These are phyloP conservation scores for Pristionchus fissidentatus DNA, from an alignment of 2,888 invertebrate genomes.

Conservation along the genomic window DNA sequence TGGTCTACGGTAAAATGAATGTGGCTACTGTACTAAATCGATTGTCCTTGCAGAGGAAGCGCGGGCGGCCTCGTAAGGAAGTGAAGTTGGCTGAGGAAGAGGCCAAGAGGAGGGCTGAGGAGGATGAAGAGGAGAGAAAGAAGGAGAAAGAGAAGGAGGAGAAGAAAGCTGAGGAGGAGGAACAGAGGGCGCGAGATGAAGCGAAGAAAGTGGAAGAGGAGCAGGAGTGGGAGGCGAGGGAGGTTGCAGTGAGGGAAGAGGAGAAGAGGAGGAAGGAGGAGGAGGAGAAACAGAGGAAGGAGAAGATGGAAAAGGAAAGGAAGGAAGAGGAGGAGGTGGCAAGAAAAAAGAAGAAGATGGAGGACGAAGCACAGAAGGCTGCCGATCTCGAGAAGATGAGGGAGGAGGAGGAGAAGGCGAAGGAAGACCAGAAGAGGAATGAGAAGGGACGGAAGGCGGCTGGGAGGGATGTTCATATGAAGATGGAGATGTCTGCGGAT, in stretches of 20 bases:
- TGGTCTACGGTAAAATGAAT: too few relatives aligned
- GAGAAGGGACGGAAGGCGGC: background rate
- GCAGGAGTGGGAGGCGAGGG: background rate
- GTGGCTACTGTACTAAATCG: too few relatives aligned
- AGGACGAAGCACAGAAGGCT: too few relatives aligned
- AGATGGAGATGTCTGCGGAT: background rate
- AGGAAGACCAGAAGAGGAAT: background rate
- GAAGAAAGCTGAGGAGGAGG: too few relatives aligned
- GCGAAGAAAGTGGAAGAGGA: background rate
- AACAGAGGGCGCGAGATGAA: background rate
- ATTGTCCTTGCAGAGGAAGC: too few relatives aligned
- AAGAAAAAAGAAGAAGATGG: background rate
- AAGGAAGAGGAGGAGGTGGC: background rate
- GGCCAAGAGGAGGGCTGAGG: too few relatives aligned
- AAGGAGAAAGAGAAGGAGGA: too few relatives aligned
- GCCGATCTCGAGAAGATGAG: too few relatives aligned
- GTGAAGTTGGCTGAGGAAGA: too few relatives aligned
- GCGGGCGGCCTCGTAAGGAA: too few relatives aligned
- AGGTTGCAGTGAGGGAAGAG: background rate
- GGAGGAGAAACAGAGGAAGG: background rate
- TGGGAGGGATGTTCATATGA: too few relatives aligned
- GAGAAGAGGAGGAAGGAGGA: constrained; percentile 15
- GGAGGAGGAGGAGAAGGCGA: background rate
- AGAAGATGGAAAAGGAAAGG: background rate
- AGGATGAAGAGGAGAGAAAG: too few relatives aligned